Conservation (phyloP, 2,113 vertebrate genomes). For the Terrapene triunguis region DNA sequence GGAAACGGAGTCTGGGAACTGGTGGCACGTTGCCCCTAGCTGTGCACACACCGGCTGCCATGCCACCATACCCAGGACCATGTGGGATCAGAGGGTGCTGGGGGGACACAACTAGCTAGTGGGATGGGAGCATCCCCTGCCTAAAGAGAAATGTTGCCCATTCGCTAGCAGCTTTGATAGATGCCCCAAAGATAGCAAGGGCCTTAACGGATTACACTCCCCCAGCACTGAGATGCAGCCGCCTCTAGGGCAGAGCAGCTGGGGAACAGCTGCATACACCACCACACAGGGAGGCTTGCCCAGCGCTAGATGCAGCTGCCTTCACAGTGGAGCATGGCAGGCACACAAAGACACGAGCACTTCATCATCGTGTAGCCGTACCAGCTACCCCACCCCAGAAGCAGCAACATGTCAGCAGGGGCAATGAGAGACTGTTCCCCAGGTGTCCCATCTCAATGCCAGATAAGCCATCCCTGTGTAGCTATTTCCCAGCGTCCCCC, state of each 20-base stretch:
- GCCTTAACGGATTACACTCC: not conserved
- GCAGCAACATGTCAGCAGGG: not conserved
- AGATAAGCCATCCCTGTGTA: too few species aligned
- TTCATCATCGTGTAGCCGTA: not conserved
- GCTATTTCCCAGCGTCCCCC: not conserved
- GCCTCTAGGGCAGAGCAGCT: not conserved
- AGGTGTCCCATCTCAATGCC: too few species aligned
- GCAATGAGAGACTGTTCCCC: too few species aligned
- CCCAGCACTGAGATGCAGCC: not conserved
- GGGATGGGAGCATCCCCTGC: not conserved
- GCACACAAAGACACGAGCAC: not conserved
- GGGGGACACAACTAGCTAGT: not conserved
- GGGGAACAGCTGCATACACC: not conserved
- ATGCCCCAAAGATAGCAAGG: not conserved
- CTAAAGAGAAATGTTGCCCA: not conserved
- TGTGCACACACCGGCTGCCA: too few species aligned
- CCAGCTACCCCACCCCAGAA: not conserved
- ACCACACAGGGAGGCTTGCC: not conserved
- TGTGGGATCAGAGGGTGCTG: too few species aligned
- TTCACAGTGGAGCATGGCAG: too few species aligned
- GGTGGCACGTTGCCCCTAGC: too few species aligned
- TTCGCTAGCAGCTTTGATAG: not conserved
- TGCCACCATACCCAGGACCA: too few species aligned
- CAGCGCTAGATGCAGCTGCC: not conserved
- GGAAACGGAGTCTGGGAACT: not conserved